A percentile compares a stretch with the other conserved stretches of the same genome.
phyloP scores from a whole-genome alignment of 1,140 invertebrate species.

The Babylonia areolata region DNA sequence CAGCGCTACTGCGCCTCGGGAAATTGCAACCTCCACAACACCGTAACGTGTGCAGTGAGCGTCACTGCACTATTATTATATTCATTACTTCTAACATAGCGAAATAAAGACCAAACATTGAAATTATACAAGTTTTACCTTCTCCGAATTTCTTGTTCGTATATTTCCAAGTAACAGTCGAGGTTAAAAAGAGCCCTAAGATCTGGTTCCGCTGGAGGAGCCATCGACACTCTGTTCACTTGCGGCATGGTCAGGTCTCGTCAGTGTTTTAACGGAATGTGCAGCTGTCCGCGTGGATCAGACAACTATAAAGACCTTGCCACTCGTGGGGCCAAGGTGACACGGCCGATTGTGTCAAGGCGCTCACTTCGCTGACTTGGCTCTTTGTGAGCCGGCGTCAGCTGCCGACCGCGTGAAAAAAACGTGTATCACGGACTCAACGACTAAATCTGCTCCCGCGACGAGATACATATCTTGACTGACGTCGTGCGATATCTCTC shows the following conservation, averaged over 20 bases:
- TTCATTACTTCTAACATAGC: neutral
- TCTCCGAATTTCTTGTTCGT: constrained; percentile 91
- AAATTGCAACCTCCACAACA: neutral
- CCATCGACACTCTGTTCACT: neutral
- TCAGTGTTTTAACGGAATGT: neutral
- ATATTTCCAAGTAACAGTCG: constrained; percentile 89
- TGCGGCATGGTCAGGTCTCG: constrained; percentile 25
- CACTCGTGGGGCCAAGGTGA: neutral
- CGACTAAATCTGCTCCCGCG: too few species aligned
- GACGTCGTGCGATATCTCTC: too few species aligned
- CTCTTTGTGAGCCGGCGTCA: neutral
- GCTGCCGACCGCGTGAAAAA: neutral
- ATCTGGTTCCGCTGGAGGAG: constrained; percentile 56
- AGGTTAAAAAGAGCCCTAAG: constrained; percentile 82
- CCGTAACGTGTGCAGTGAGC: neutral
- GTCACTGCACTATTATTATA: constrained; percentile 52
- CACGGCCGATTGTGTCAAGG: neutral
- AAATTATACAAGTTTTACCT: constrained; percentile 80
- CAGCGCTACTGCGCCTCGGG: neutral
- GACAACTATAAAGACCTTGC: neutral
- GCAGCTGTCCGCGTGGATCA: neutral
- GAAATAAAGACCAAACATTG: neutral
- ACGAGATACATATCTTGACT: too few species aligned
- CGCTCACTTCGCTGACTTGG: neutral
- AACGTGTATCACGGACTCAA: too few species aligned